Percentiles rank a stretch among this genome's conserved stretches.
These are phyloP conservation scores for Sebastolobus altivelis DNA, from an alignment of 2,797 vertebrate species.

Conservation along the genomic window DNA sequence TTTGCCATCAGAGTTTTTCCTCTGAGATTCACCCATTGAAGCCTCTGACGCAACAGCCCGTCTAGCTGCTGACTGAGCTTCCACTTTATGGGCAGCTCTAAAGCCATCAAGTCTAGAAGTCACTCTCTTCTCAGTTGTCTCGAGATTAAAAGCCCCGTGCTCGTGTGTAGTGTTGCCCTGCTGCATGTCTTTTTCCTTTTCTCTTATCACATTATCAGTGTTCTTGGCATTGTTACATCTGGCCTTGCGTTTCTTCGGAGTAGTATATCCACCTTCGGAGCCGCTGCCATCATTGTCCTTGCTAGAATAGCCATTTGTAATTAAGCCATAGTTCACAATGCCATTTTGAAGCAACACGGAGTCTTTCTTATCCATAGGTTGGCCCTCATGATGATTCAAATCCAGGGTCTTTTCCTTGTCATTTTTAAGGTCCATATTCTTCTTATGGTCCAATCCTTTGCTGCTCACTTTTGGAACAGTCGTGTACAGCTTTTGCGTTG, in stretches of 20 bases:
- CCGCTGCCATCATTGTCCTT: slow-evolving; percentile 97
- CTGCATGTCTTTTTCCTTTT: slow-evolving; percentile 91
- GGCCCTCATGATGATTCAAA: slow-evolving; percentile 73
- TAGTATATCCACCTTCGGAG: slow-evolving; percentile 96
- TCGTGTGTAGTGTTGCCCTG: slow-evolving; percentile 84
- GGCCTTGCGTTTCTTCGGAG: slow-evolving; percentile 94
- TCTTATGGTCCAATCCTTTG: slow-evolving; percentile 89
- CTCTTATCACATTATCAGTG: slow-evolving; percentile 88
- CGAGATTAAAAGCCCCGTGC: slow-evolving; percentile 60
- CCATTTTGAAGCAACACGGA: slow-evolving; percentile 90
- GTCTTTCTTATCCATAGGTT: slow-evolving; percentile 86
- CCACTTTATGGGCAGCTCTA: slow-evolving; percentile 81
- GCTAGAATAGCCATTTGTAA: slow-evolving; percentile 94
- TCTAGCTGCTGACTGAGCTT: slow-evolving; percentile 66
- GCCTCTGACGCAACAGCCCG: slow-evolving; percentile 71
- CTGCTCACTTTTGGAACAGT: slow-evolving; percentile 88
- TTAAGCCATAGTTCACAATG: slow-evolving; percentile 88
- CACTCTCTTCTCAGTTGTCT: slow-evolving; percentile 85
- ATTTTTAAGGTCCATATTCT: slow-evolving; percentile 93
- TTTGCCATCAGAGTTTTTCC: slow-evolving; percentile 94
- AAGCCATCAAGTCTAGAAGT: slow-evolving; percentile 86
- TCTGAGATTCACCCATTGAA: slow-evolving; percentile 84
- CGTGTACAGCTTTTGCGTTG: slow-evolving; percentile 82
- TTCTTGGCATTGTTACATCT: slow-evolving; percentile 92
- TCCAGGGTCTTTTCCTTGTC: slow-evolving; percentile 87